Evolutionary conservation across 2,797 vertebrate genomes (phyloP).

Genomic region (Meda fulgida): DNA sequence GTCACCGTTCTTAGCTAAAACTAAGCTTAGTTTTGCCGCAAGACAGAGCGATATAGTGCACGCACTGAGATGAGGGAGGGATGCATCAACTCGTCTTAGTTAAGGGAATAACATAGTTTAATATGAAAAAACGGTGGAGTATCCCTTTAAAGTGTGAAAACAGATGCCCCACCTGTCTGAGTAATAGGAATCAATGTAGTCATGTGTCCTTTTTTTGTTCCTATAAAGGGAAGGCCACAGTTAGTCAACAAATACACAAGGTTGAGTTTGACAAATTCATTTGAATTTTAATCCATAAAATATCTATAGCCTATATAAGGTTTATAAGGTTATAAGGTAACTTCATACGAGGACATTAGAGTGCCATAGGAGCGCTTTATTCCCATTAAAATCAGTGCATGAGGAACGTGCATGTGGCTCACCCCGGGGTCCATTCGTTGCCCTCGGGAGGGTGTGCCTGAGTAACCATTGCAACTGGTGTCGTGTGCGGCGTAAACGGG

Average conservation of each 20-base stretch:
- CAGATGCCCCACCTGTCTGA: slow-evolving; percentile 78
- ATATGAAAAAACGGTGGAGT: no score
- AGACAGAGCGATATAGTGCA: no score
- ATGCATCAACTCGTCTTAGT: no score
- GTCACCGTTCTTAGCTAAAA: no score
- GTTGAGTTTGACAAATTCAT: not conserved
- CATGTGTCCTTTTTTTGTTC: slow-evolving; percentile 83
- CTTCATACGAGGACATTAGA: not conserved
- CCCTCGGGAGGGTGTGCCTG: slow-evolving; percentile 81
- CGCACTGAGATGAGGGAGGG: no score
- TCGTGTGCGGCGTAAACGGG: slow-evolving; percentile 73
- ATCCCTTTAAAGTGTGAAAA: not conserved
- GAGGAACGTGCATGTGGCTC: slow-evolving; percentile 64
- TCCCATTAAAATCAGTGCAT: not conserved
- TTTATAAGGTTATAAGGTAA: no score
- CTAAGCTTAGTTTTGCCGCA: no score
- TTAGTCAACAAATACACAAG: not conserved
- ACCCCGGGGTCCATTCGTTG: slow-evolving; percentile 83
- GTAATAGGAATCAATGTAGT: slow-evolving; percentile 85
- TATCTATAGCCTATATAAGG: not conserved
- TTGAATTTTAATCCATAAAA: not conserved
- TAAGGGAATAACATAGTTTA: no score
- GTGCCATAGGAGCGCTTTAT: not conserved
- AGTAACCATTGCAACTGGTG: slow-evolving; percentile 82
- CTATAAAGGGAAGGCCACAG: slow-evolving; percentile 63